These are phyloP conservation scores for Chiroxiphia lanceolata DNA, from an alignment of 2,797 vertebrate species.

Conservation along the genomic window DNA sequence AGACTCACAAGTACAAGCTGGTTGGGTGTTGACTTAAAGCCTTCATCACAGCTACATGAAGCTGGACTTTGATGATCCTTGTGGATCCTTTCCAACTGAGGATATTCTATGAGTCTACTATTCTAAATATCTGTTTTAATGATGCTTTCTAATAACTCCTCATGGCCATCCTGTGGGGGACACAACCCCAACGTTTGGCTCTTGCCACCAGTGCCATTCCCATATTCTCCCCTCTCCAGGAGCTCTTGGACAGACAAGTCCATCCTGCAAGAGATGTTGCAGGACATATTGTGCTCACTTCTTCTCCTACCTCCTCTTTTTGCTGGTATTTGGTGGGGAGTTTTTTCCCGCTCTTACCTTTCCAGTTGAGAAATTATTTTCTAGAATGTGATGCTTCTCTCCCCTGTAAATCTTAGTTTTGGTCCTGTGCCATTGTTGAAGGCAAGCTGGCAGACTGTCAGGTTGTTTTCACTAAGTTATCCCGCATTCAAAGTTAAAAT, in stretches of 20 bases:
- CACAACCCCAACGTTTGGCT: not conserved
- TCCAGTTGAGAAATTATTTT: constrained; percentile 10
- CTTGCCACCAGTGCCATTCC: accelerated
- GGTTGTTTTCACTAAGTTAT: constrained; percentile 66
- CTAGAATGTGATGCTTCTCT: not conserved
- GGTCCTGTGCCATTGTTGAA: constrained; percentile 63
- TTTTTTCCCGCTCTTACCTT: not conserved
- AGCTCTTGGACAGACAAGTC: not conserved
- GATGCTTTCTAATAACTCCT: not conserved
- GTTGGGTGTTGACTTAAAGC: not conserved
- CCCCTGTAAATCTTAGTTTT: not conserved
- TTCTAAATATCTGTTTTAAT: not conserved
- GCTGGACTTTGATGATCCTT: not conserved
- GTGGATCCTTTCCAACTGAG: too few species aligned
- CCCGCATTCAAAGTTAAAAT: constrained; percentile 52
- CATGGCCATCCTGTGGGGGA: accelerated
- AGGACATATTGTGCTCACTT: accelerated
- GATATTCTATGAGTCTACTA: accelerated
- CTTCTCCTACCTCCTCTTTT: not conserved
- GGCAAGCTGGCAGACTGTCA: constrained; percentile 64
- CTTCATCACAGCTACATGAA: not conserved
- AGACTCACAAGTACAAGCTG: not conserved
- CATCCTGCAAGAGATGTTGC: not conserved
- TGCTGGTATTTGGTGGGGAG: accelerated
- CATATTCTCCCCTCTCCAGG: not conserved